Evolutionary conservation across 1,140 invertebrate genomes (phyloP).

Genomic region (Neuroterus valhalla): DNA sequence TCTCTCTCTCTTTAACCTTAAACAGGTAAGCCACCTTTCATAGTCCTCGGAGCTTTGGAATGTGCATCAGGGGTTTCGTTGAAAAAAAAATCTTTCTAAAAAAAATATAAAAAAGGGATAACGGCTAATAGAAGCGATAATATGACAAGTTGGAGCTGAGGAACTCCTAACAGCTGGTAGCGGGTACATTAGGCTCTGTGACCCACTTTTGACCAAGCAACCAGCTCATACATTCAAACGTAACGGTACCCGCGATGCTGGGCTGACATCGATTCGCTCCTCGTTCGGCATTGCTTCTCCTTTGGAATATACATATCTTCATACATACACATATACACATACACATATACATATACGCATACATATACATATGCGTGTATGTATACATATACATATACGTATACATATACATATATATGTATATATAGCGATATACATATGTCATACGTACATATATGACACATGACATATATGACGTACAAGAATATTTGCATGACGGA

Average conservation of each 20-base stretch:
- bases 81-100: not conserved
- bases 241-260: conserved; percentile 70
- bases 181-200: conserved; percentile 66
- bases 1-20: not conserved
- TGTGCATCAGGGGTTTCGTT: conserved; percentile 15
- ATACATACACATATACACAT: not conserved
- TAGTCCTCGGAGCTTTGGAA: conserved; percentile 4
- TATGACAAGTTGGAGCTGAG: conserved; percentile 25
- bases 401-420: not conserved
- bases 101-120: conserved; percentile 9
- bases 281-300: conserved; percentile 30
- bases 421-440: too few relatives aligned
- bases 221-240: conserved; percentile 70
- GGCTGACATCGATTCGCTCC: conserved; percentile 67
- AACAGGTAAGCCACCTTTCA: not conserved
- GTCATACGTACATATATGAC: not conserved
- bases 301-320: conserved; percentile 6
- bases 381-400: not conserved
- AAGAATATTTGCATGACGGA: conserved; percentile 1
- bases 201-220: conserved; percentile 67
- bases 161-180: conserved; percentile 50
- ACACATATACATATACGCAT: not conserved
- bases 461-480: not conserved
- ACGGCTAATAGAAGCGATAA: conserved; percentile 6
- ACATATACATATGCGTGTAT: not conserved